phyloP scores from a whole-genome alignment of 2,797 vertebrate genomes.

The Okamejei kenojei region DNA sequence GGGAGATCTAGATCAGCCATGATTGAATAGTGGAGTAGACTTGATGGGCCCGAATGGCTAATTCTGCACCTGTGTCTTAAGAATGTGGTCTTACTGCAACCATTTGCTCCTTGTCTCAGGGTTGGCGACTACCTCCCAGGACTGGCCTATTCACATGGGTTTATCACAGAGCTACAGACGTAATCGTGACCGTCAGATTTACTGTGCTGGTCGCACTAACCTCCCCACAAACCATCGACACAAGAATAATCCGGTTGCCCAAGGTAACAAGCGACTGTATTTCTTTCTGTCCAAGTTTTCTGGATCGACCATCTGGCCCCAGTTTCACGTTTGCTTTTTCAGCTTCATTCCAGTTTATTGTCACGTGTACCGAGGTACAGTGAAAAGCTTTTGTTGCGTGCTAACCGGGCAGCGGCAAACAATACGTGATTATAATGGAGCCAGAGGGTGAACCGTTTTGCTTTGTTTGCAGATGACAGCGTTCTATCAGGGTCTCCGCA shows the following conservation, averaged over 20 bases:
- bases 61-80: too few species aligned
- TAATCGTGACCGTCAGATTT: constrained; percentile 58
- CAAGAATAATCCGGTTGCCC: constrained; percentile 53
- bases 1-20: too few species aligned
- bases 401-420: too few species aligned
- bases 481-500: constrained; percentile 14
- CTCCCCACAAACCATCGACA: constrained; percentile 47
- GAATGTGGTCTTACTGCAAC: background rate
- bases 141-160: constrained; percentile 48
- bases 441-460: background rate
- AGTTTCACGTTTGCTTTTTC: constrained; percentile 37
- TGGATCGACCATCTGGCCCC: constrained; percentile 42
- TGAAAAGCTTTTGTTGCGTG: too few species aligned
- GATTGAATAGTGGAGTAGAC: too few species aligned
- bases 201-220: constrained; percentile 53
- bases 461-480: constrained; percentile 12
- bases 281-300: constrained; percentile 31
- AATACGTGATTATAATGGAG: too few species aligned
- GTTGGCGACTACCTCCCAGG: constrained; percentile 49
- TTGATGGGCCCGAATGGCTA: too few species aligned
- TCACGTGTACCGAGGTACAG: too few species aligned
- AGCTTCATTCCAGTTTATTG: too few species aligned
- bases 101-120: constrained; percentile 52
- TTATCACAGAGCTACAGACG: constrained; percentile 48
- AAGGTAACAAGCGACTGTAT: constrained; percentile 40